Conservation (phyloP, 2,797 vertebrate species). For the Molossus molossus region DNA sequence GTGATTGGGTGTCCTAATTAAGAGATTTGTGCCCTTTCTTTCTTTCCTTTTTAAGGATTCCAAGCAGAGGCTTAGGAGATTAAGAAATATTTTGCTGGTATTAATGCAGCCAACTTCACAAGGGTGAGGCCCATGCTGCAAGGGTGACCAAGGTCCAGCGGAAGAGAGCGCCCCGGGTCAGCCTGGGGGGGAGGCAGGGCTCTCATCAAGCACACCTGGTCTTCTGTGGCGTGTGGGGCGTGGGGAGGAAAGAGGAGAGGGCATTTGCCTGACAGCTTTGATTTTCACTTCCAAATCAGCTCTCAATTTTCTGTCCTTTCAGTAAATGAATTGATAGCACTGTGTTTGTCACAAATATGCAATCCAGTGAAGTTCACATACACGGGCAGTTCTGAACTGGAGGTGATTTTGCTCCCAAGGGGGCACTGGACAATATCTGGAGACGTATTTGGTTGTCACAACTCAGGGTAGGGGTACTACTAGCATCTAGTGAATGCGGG, state of each 20-base stretch:
- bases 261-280: constrained; percentile 22
- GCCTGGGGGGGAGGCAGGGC: neutral
- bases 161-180: neutral
- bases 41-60: constrained; percentile 82
- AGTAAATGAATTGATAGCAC: neutral
- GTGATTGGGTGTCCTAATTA: constrained; percentile 84
- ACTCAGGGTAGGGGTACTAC: neutral
- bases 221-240: neutral
- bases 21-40: constrained; percentile 83
- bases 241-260: neutral
- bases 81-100: constrained; percentile 86
- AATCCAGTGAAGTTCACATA: neutral
- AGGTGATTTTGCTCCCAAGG: neutral
- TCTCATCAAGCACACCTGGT: neutral
- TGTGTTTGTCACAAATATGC: neutral
- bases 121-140: constrained; percentile 38
- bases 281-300: constrained; percentile 44
- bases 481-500: neutral
- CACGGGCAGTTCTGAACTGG: neutral
- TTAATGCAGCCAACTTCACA: constrained; percentile 74
- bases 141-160: constrained; percentile 50
- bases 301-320: neutral
- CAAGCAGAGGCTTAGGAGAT: constrained; percentile 83
- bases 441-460: constrained; percentile 43
- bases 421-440: neutral